phyloP scores from a whole-genome alignment of 2,888 invertebrate genomes.

The Neoaliturus tenellus region DNA sequence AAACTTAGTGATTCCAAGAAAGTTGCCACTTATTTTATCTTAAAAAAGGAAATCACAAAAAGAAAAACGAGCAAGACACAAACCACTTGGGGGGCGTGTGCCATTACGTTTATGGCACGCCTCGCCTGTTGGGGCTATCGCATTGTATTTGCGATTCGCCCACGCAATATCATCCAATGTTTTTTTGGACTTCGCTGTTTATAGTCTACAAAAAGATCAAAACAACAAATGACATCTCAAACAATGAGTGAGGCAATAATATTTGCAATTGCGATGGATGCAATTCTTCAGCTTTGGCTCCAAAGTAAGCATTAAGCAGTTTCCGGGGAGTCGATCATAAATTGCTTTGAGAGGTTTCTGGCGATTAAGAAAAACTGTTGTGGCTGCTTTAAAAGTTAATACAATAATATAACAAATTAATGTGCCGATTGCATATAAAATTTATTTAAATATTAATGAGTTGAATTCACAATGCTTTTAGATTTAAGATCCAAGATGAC shows the following conservation, averaged over 20 bases:
- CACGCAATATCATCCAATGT: background rate
- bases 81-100: background rate
- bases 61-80: background rate
- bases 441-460: too few relatives aligned
- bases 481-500: too few relatives aligned
- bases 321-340: background rate
- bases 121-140: background rate
- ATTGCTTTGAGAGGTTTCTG: too few relatives aligned
- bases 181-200: constrained; percentile 2
- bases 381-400: too few relatives aligned
- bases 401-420: too few relatives aligned
- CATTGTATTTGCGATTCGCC: background rate
- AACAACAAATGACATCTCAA: constrained; percentile 24
- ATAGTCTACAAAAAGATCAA: background rate
- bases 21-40: background rate
- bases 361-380: too few relatives aligned
- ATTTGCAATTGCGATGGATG: background rate
- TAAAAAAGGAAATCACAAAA: background rate
- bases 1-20: too few relatives aligned
- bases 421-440: too few relatives aligned
- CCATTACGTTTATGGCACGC: background rate
- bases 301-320: background rate
- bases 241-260: background rate
- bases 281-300: background rate
- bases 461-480: too few relatives aligned